phyloP scores from a whole-genome alignment of 2,888 invertebrate genomes.

The Athetis lepigone region DNA sequence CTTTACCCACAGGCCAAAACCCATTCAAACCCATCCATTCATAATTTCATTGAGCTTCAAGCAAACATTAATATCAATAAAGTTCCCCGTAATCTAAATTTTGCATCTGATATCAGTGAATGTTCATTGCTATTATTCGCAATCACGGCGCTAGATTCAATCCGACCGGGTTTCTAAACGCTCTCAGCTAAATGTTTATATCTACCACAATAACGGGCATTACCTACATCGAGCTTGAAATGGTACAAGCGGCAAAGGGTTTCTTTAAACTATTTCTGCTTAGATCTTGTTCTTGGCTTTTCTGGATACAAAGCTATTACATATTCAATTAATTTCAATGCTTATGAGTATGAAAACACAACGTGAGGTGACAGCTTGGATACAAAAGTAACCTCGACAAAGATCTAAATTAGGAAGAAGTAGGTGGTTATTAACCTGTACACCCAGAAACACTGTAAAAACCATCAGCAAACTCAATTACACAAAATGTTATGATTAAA shows the following conservation, averaged over 20 bases:
- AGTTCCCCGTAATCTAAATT: constrained; percentile 65
- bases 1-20: constrained; percentile 14
- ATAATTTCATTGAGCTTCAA: constrained; percentile 50
- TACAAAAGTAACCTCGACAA: neutral
- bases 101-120: constrained; percentile 55
- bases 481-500: constrained; percentile 48
- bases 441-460: constrained; percentile 36
- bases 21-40: constrained; percentile 41
- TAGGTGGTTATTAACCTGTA: constrained; percentile 13
- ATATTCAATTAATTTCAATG: too few species aligned
- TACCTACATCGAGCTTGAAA: constrained; percentile 45
- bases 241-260: constrained; percentile 45
- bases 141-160: constrained; percentile 78
- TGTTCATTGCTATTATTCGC: constrained; percentile 71
- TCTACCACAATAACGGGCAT: constrained; percentile 68
- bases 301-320: too few species aligned
- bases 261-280: constrained; percentile 7
- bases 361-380: neutral
- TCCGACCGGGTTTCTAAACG: constrained; percentile 73
- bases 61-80: constrained; percentile 70
- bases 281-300: neutral
- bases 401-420: neutral
- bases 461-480: constrained; percentile 34
- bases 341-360: neutral
- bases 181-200: constrained; percentile 59